Base-by-base conservation (phyloP, 2,113 vertebrate genomes). In the Siniperca knerii region DNA sequence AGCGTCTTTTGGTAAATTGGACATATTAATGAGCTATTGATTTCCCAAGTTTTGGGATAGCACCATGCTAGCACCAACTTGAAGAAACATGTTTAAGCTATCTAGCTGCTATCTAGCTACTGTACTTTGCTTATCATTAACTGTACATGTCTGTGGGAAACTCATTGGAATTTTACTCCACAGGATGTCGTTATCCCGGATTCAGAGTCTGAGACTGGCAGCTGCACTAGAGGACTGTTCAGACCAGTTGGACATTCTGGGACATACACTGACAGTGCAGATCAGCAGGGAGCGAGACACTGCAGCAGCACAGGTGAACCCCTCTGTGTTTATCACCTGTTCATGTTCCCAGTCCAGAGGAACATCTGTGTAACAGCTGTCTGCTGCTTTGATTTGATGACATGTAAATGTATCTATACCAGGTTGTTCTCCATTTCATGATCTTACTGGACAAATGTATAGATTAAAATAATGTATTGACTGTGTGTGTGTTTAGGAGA, bases 141-240 rank as follows among this genome's bases (percentile, higher is more conserved):
- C 37, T 6, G 8, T 25, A 52, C 4, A 8, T 13, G 23, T 25
- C 44, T 48, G 11, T 76, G 29, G 25, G 48, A 55, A 78, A 7
- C 52, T 25, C 44, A 21, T 1, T 35, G 5, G 18, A 1, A 12
- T 18, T 8, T n/a, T 16, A 23, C 16, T 74, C 64, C 50, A 11
- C 61, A 89, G 81, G 57, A 94, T 90, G 90, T 74, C 52, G 62
- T 75, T 92, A 42, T 85, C 92, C 10, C 15, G 10, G 55, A 55
- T 54, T 18, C 87, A 91, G 79, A 90, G 87, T 68, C 72, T 93
- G 25, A 71, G 77, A 40, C 21, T 85, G 64, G 62, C 67, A n/a
- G 85, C 90, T n/a, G 85, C 77, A 3, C 52, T 93, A 35, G 88
- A 92, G 67, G 87, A 90, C 66, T 92, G 85, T n/a, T 73, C 72